Conservation (phyloP, 2,797 vertebrate genomes). For the Etheostoma nigrum region DNA sequence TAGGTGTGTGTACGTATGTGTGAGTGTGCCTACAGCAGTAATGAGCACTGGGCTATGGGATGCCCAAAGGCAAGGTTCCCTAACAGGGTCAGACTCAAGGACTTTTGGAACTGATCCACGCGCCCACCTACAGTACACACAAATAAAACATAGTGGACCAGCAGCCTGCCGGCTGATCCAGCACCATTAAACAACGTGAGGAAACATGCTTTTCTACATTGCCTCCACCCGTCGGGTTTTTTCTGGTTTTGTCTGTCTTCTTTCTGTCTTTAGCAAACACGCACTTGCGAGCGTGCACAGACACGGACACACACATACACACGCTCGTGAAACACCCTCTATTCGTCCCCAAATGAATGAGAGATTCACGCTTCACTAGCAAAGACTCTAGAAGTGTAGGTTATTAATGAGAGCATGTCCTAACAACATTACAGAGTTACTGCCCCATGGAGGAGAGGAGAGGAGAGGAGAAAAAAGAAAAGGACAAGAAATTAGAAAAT, state of each 20-base stretch:
- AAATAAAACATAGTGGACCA: constrained; percentile 46
- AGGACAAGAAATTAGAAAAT: neutral
- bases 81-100: constrained; percentile 74
- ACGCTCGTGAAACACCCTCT: constrained; percentile 68
- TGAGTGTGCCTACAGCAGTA: constrained; percentile 54
- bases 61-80: constrained; percentile 74
- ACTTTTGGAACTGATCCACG: constrained; percentile 61
- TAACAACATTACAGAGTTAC: constrained; percentile 74
- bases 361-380: constrained; percentile 76
- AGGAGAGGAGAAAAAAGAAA: neutral
- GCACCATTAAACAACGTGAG: constrained; percentile 51
- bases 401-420: constrained; percentile 83
- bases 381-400: constrained; percentile 76
- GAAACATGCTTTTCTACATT: constrained; percentile 50
- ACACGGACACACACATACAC: neutral
- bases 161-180: constrained; percentile 44
- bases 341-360: constrained; percentile 70
- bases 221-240: constrained; percentile 33
- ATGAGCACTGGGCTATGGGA: constrained; percentile 73
- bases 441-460: constrained; percentile 56
- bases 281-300: constrained; percentile 1
- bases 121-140: constrained; percentile 45
- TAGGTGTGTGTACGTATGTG: constrained; percentile 12
- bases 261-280: constrained; percentile 21
- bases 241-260: constrained; percentile 19